Conservation (phyloP, 2,888 invertebrate genomes). For the Suillia variegata region DNA sequence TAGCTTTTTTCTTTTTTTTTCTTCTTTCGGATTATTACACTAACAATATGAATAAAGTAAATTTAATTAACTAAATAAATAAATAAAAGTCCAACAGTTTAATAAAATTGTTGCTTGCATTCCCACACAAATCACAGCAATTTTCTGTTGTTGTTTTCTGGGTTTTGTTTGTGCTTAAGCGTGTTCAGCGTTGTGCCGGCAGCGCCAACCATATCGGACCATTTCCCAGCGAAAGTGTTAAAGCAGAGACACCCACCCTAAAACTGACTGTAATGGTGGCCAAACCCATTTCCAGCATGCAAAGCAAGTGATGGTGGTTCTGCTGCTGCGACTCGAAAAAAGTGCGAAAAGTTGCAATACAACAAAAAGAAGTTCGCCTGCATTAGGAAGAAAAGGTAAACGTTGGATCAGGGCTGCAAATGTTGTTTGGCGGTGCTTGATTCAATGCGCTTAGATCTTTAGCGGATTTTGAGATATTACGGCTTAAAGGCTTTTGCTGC, state of each 20-base stretch:
- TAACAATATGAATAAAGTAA: background rate
- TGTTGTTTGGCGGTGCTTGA: no score
- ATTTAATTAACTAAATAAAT: no score
- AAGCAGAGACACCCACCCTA: constrained; percentile 45
- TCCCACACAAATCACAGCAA: constrained; percentile 49
- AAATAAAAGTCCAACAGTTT: constrained; percentile 18
- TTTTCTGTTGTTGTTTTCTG: no score
- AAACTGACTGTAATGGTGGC: constrained; percentile 41
- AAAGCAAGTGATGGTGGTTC: constrained; percentile 16
- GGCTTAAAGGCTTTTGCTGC: no score
- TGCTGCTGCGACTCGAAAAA: constrained; percentile 33
- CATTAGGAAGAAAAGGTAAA: no score
- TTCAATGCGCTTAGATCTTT: no score
- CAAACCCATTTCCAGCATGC: constrained; percentile 29
- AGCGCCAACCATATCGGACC: no score
- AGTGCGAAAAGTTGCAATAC: background rate
- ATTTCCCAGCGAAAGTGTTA: constrained; percentile 44
- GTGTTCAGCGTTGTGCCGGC: background rate
- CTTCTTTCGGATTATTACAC: no score
- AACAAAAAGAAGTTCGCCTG: constrained; percentile 9
- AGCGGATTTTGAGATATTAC: no score
- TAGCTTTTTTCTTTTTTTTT: no score
- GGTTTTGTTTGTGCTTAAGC: background rate
- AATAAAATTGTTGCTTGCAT: constrained; percentile 47
- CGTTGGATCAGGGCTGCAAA: no score